Evolutionary conservation across 1,140 invertebrate species (phyloP), one percentile per base, ranked within the genome.

Genomic region (Drosophila subobscura): DNA sequence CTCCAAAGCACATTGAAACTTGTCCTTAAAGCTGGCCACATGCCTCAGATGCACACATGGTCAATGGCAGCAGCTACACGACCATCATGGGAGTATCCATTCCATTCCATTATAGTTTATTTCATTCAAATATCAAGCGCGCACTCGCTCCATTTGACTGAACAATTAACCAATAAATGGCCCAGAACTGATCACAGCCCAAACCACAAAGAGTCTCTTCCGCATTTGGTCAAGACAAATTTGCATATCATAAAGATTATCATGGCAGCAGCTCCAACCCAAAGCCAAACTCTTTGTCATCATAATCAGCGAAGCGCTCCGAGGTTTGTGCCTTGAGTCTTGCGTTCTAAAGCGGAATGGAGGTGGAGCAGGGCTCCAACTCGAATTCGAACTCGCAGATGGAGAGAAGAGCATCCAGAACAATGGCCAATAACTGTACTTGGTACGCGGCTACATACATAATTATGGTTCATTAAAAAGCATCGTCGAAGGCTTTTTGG

Each of bases 391-490:
- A 12, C 41, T 25, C 23, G 7, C 29, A 45, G 8, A 40, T 8
- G 33, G 27, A 16, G 8, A 7, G 14, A 5, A 41, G 40, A 52
- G 40, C 40, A 25, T 10, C 37, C 16, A 80, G 78, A 86, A 86
- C 83, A 86, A 86, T 86, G 83, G 83, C 83, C 83, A 83, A 86
- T 86, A 86, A 88, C 83, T 83, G 73, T 77, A 68, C 59, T 67
- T 78, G 60, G 60, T 20, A 63, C 54, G 63, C 53, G 42, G 61
- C 49, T 55, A 61, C 66, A 57, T 44, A 56, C 58, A 20, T 67
- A 86, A 86, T 86, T 86, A 88, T 78, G 84, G 59, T 78, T 80
- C 79, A 88, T 88, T 88, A 86, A 86, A 83, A 70, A 72, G 72
- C 25, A 37, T 64, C 57, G 67, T 64, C 53, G 50, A 40, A 70